phyloP scores from a whole-genome alignment of 2,888 invertebrate species.

The Smittia aterrima region DNA sequence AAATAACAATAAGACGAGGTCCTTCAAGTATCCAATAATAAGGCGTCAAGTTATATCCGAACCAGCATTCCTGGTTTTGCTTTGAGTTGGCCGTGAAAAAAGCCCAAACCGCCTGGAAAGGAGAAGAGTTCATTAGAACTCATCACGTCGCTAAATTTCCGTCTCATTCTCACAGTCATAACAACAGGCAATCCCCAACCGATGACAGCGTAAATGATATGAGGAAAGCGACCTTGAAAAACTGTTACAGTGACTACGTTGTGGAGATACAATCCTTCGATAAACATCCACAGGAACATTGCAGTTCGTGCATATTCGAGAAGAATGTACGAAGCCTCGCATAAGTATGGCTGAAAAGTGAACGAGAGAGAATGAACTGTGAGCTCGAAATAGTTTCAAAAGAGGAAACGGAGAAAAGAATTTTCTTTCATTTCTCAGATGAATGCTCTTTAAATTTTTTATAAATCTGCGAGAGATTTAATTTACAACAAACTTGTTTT shows the following conservation, averaged over 20 bases:
- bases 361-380: conserved; percentile 27
- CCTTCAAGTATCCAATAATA: conserved; percentile 91
- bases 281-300: conserved; percentile 97
- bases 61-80: conserved; percentile 65
- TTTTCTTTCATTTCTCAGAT: too few species aligned
- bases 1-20: conserved; percentile 74
- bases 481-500: too few species aligned
- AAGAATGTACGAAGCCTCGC: conserved; percentile 73
- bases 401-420: neutral
- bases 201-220: conserved; percentile 61
- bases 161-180: conserved; percentile 56
- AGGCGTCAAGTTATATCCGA: conserved; percentile 75
- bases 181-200: conserved; percentile 75
- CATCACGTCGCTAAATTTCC: neutral
- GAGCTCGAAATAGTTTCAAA: neutral
- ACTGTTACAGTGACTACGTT: conserved; percentile 76
- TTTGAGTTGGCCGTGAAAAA: conserved; percentile 59
- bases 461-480: too few species aligned
- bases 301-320: conserved; percentile 87
- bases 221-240: conserved; percentile 61
- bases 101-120: conserved; percentile 60
- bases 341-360: conserved; percentile 68
- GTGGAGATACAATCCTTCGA: conserved; percentile 88
- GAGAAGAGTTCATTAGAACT: neutral
- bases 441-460: too few species aligned